phyloP scores from a whole-genome alignment of 2,797 vertebrate genomes.

The Danio albolineatus region DNA sequence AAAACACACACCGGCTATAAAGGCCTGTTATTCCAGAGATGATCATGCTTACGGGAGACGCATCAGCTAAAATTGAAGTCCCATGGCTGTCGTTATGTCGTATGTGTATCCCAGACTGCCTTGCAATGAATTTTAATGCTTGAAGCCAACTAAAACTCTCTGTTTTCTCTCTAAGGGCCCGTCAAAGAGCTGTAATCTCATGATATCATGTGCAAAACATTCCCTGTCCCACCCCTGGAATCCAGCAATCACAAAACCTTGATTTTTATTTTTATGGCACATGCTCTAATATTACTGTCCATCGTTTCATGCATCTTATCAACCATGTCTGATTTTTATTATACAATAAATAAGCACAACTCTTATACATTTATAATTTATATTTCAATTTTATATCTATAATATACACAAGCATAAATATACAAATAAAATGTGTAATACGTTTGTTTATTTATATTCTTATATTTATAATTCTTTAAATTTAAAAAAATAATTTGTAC shows the following conservation, averaged over 20 bases:
- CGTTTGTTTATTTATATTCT: too few relatives aligned
- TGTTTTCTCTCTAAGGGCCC: conserved; percentile 21
- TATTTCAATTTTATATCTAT: too few relatives aligned
- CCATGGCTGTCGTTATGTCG: conserved; percentile 14
- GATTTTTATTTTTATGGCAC: too few relatives aligned
- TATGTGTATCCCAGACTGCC: neutral
- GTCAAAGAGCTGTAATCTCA: conserved; percentile 19
- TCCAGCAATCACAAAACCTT: conserved; percentile 13
- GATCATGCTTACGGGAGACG: conserved; percentile 24
- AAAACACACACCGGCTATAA: conserved; percentile 10
- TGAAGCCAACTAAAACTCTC: conserved; percentile 18
- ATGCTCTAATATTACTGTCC: too few relatives aligned
- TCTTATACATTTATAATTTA: too few relatives aligned
- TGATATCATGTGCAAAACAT: conserved; percentile 49
- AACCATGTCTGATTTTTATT: too few relatives aligned
- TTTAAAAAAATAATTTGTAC: too few relatives aligned
- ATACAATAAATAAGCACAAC: too few relatives aligned
- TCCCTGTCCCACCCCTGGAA: conserved; percentile 32
- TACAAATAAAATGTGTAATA: too few relatives aligned
- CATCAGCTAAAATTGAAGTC: neutral
- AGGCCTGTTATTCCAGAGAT: neutral
- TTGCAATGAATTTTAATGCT: neutral
- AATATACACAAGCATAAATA: too few relatives aligned
- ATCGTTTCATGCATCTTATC: too few relatives aligned
- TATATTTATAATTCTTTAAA: too few relatives aligned